Evolutionary conservation across 2,113 vertebrate genomes (phyloP), one percentile per base, ranked within the genome.

Genomic region (Cheilinus undulatus): DNA sequence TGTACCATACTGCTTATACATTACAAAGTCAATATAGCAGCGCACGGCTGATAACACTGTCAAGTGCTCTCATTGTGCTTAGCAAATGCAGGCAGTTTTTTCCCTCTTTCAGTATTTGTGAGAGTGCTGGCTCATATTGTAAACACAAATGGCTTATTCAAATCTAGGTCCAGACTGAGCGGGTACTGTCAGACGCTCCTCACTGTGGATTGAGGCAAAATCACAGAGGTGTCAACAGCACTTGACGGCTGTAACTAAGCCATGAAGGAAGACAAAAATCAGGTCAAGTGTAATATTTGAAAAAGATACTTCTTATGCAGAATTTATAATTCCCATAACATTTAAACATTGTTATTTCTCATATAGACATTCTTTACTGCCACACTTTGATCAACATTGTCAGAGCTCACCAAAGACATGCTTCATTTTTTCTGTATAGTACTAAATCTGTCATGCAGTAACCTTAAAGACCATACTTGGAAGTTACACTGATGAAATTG

Each of bases 121-220:
- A 73, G 83, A 83, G 61, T 60, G 86, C 63, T 57, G 76, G 86
- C 76, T 93, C 80, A 78, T 75, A 87, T 78, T 93, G 90, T 92
- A 92, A 94, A 93, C 89, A 92, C 86, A 84, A 86, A 87, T 82
- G 78, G 91, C 92, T 93, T 93, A 93, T 92, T 92, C 84, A 90
- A 92, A 94, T 93, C 58, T 68, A 79, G 80, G 80, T 76, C 83
- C 75, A 75, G 84, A 88, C 86, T 56, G 79, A 49, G 64, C 86
- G 43, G 32, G 46, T 66, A 34, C 87, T 90, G 89, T 90, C 89
- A 91, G 83, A 73, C 57, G 61, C 62, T 70, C 73, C 69, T 90
- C 86, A 62, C n/a, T 61, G 67, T 87, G 87, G 90, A 91, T 90
- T 75, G 76, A 86, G 83, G 84, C 78, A 62, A 82, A 89, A 91